phyloP scores from a whole-genome alignment of 2,888 invertebrate genomes.

The Exephanes ischioxanthus region DNA sequence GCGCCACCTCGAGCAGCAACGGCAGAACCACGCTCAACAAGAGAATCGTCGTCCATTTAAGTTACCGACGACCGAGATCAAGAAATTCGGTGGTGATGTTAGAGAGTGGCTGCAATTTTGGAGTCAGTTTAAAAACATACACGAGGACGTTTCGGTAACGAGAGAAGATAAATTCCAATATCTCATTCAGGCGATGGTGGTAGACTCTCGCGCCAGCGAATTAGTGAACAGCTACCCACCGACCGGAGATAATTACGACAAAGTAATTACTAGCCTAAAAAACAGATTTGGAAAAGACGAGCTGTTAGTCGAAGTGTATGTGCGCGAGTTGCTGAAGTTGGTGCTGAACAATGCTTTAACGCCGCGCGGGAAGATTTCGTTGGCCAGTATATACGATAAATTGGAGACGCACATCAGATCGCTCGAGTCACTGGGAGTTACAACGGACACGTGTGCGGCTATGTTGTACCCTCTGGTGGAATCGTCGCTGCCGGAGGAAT shows the following conservation, averaged over 20 bases:
- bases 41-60: no score
- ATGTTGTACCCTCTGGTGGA: conserved; percentile 75
- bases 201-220: conserved; percentile 70
- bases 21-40: no score
- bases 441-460: conserved; percentile 72
- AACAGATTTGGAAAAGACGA: conserved; percentile 75
- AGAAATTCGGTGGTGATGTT: conserved; percentile 71
- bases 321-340: conserved; percentile 75
- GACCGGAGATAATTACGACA: conserved; percentile 73
- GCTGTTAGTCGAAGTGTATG: conserved; percentile 75
- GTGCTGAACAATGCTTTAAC: conserved; percentile 66
- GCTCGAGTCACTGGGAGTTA: conserved; percentile 70
- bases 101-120: conserved; percentile 74
- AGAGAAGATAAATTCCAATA: conserved; percentile 74
- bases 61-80: conserved; percentile 55
- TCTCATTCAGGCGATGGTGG: conserved; percentile 69
- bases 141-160: conserved; percentile 68
- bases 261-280: conserved; percentile 71
- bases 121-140: conserved; percentile 73
- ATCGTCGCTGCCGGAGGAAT: conserved; percentile 71
- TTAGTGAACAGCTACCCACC: conserved; percentile 73
- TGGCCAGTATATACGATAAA: conserved; percentile 72
- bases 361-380: conserved; percentile 51
- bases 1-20: no score
- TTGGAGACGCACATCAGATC: conserved; percentile 76